phyloP scores from a whole-genome alignment of 1,140 invertebrate genomes.

The Camponotus floridanus region DNA sequence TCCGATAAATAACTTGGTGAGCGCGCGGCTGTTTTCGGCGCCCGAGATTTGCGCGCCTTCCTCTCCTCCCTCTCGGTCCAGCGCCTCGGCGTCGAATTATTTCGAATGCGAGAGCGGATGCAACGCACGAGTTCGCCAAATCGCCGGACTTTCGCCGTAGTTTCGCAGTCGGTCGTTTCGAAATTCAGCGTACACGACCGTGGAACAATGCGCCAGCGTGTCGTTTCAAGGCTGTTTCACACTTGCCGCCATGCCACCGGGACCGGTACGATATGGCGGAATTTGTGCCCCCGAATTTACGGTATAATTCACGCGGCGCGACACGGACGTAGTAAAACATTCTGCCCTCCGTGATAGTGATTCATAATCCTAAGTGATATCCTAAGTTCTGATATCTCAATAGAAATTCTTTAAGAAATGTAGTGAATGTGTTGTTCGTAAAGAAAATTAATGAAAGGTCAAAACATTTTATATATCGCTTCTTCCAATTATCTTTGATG shows the following conservation, averaged over 20 bases:
- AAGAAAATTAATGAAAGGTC: not conserved
- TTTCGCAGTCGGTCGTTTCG: constrained; percentile 48
- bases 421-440: not conserved
- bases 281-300: constrained; percentile 30
- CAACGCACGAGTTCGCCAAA: constrained; percentile 10
- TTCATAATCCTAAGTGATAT: not conserved
- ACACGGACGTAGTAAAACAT: too few relatives aligned
- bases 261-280: not conserved
- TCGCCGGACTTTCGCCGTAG: constrained; percentile 53
- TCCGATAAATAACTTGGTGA: constrained; percentile 55
- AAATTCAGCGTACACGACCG: constrained; percentile 44
- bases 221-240: constrained; percentile 47
- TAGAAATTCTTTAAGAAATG: not conserved
- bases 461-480: not conserved
- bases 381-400: not conserved
- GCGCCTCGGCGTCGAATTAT: constrained; percentile 29
- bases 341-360: not conserved
- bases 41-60: constrained; percentile 12
- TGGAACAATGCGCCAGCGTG: constrained; percentile 41
- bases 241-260: constrained; percentile 18
- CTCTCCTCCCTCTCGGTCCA: too few relatives aligned
- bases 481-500: not conserved
- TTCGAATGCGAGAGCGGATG: constrained; percentile 41
- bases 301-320: constrained; percentile 12
- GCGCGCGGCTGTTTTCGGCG: constrained; percentile 18